These are phyloP conservation scores for Spatula versicolor DNA, from an alignment of 2,797 vertebrate species.

Conservation along the genomic window DNA sequence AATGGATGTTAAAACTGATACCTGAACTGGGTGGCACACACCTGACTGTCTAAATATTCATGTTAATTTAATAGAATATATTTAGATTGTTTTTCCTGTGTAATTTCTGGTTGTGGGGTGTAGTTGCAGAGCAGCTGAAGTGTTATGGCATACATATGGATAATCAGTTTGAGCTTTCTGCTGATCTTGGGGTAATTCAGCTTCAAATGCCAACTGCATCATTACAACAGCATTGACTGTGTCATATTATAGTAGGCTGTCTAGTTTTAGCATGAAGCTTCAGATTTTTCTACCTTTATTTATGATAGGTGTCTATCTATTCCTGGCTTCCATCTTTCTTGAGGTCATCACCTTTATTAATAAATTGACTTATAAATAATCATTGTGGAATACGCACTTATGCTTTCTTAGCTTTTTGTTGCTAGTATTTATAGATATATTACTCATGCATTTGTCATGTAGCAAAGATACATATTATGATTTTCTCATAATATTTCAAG, in stretches of 20 bases:
- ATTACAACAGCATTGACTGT: not conserved
- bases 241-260: not conserved
- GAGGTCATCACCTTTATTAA: not conserved
- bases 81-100: not conserved
- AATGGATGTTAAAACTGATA: not conserved
- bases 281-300: not conserved
- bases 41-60: not conserved
- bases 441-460: not conserved
- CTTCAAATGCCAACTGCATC: not conserved
- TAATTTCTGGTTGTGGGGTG: not conserved
- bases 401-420: not conserved
- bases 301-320: not conserved
- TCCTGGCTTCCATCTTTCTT: not conserved
- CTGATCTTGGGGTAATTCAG: not conserved
- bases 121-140: not conserved
- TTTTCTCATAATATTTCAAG: not conserved
- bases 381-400: rapidly evolving
- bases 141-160: not conserved
- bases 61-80: not conserved
- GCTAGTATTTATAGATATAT: not conserved
- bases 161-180: not conserved
- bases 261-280: not conserved
- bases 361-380: not conserved
- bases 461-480: not conserved
- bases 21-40: not conserved